Conservation (phyloP, 2,888 invertebrate genomes). For the Dione vanillae region DNA sequence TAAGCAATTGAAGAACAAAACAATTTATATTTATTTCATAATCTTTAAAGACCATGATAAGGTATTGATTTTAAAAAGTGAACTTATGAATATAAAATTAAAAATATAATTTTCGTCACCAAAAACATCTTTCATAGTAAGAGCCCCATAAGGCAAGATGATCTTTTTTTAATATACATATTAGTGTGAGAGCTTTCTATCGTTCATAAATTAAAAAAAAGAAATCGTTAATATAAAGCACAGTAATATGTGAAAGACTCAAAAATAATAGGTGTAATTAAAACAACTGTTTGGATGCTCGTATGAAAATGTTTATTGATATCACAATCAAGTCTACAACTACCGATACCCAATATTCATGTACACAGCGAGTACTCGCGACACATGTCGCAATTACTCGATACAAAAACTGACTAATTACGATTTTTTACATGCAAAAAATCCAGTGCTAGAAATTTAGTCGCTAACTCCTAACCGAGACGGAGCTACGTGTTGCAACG, state of each 20-base stretch:
- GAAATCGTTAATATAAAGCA: not conserved
- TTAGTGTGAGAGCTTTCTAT: no score
- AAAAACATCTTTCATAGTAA: no score
- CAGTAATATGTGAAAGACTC: not conserved
- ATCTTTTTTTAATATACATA: no score
- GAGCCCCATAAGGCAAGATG: no score
- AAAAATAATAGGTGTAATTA: conserved; percentile 48
- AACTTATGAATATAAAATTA: no score
- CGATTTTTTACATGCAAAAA: conserved; percentile 62
- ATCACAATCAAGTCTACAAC: conserved; percentile 84
- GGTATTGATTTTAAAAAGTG: no score
- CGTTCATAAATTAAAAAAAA: no score
- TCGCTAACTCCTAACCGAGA: conserved; percentile 54
- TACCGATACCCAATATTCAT: conserved; percentile 75
- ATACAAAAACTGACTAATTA: conserved; percentile 48
- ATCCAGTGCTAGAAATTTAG: conserved; percentile 63
- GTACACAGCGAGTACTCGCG: conserved; percentile 65
- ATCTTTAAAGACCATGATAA: no score
- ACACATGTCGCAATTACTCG: conserved; percentile 38
- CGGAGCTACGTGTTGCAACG: conserved; percentile 56
- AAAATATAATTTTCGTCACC: no score
- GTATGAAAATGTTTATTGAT: conserved; percentile 85
- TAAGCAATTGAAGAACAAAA: no score
- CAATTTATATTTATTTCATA: no score
- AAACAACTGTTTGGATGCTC: conserved; percentile 74